Evolutionary conservation across 2,113 vertebrate species (phyloP).

Genomic region (Gopherus flavomarginatus): DNA sequence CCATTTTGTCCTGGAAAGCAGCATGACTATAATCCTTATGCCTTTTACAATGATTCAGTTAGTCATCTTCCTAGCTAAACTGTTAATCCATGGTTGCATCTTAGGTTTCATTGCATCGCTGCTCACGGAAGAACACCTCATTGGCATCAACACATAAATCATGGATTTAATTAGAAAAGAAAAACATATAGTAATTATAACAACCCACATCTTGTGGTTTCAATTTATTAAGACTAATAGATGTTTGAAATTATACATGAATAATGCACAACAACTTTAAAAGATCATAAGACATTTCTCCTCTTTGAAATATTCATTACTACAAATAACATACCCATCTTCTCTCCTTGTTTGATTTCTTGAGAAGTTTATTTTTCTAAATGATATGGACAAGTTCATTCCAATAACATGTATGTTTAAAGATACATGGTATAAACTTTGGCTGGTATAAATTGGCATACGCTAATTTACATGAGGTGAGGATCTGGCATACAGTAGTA

Average conservation of each 20-base stretch:
- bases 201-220: neutral
- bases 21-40: neutral
- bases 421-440: neutral
- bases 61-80: neutral
- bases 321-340: neutral
- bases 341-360: neutral
- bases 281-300: neutral
- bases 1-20: neutral
- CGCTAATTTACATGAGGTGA: neutral
- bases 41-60: accelerated
- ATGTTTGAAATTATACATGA: neutral
- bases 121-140: neutral
- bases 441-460: accelerated
- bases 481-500: neutral
- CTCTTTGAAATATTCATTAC: neutral
- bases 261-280: neutral
- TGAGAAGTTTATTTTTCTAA: accelerated
- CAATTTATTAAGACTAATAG: neutral
- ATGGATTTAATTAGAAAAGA: neutral
- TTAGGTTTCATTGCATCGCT: neutral
- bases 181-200: neutral
- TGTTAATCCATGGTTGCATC: neutral
- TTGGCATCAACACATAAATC: neutral
- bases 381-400: neutral
- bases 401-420: accelerated